Percentiles rank a stretch among this genome's conserved stretches.
Conservation (phyloP, 2,797 vertebrate genomes). For the Sebastes taczanowskii region DNA sequence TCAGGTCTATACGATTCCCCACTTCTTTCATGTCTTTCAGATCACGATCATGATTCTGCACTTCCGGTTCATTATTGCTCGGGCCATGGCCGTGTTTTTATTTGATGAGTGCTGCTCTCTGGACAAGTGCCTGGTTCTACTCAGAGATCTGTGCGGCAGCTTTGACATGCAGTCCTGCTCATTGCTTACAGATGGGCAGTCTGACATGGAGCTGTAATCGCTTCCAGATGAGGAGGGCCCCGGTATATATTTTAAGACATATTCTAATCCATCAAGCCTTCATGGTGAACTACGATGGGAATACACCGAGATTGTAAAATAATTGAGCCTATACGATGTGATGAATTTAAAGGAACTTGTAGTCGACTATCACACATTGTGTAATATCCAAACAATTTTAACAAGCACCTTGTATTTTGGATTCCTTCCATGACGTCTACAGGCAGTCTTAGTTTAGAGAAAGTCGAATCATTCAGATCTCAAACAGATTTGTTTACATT, state of each 20-base stretch:
- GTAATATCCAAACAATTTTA: conserved; percentile 2
- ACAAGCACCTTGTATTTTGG: conserved; percentile 12
- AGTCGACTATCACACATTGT: conserved; percentile 16
- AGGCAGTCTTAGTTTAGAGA: conserved; percentile 39
- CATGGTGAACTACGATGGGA: conserved; percentile 18
- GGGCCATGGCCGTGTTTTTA: conserved; percentile 63
- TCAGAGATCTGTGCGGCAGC: conserved; percentile 67
- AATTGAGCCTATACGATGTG: conserved; percentile 16
- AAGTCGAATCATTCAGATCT: conserved; percentile 34
- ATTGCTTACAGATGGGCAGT: conserved; percentile 79
- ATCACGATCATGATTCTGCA: conserved; percentile 44
- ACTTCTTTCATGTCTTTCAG: conserved; percentile 51
- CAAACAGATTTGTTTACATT: conserved; percentile 65
- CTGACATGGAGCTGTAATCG: conserved; percentile 73
- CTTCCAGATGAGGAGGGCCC: conserved; percentile 72
- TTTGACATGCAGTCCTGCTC: conserved; percentile 73
- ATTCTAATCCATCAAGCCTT: conserved; percentile 61
- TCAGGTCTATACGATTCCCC: conserved; percentile 36
- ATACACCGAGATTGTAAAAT: conserved; percentile 28
- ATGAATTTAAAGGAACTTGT: conserved; percentile 6
- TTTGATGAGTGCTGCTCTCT: conserved; percentile 74
- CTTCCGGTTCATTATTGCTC: conserved; percentile 73
- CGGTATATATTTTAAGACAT: conserved; percentile 67
- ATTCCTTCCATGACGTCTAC: conserved; percentile 32
- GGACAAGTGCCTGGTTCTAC: conserved; percentile 64